These are phyloP conservation scores for Geopemphigus sp. DNA, from an alignment of 1,140 invertebrate species.

Conservation along the genomic window DNA sequence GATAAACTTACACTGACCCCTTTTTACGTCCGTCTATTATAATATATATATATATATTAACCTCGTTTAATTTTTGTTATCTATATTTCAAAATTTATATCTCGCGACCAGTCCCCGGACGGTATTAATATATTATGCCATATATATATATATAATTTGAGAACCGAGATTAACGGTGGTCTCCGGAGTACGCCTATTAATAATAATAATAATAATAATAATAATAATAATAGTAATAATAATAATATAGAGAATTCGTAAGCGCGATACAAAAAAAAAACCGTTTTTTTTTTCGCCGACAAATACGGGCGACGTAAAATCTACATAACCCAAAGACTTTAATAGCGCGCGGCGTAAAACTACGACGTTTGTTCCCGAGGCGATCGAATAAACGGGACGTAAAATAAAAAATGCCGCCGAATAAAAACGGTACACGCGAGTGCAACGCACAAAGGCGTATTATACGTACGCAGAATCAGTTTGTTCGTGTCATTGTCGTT, in stretches of 20 bases:
- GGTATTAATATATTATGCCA: neutral
- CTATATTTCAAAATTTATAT: constrained; percentile 1
- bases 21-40: neutral
- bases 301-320: neutral
- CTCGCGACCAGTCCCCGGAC: neutral
- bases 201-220: no score
- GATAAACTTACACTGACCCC: neutral
- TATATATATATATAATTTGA: neutral
- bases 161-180: neutral
- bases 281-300: neutral
- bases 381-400: no score
- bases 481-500: constrained; percentile 21
- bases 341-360: neutral
- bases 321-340: neutral
- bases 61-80: neutral
- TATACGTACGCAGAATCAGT: neutral
- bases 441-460: neutral
- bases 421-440: constrained; percentile 14
- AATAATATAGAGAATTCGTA: no score
- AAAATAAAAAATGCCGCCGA: neutral
- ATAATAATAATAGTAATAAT: no score
- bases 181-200: neutral
- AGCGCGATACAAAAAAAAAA: constrained; percentile 2
- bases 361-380: neutral
- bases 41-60: neutral